Base-by-base conservation (phyloP, 2,113 vertebrate genomes). In the Synodontis membranacea region DNA sequence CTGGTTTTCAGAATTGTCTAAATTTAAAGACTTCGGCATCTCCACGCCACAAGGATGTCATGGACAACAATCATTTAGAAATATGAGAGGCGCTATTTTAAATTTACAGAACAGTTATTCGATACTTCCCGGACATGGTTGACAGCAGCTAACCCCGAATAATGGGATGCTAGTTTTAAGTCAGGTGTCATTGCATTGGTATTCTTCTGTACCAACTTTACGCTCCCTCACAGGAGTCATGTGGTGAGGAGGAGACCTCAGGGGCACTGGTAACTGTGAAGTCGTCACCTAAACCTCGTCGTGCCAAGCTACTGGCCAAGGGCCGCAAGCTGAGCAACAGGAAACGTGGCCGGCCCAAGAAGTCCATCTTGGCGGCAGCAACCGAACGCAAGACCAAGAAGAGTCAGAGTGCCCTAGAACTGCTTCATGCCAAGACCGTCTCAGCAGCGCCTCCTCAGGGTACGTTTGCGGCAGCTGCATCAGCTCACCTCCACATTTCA, bases 301-400 rank as follows among this genome's bases (percentile, higher is more conserved):
- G 97, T 91, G 93, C 96, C 12, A 95, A 96, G 60, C 94, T 99
- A 15, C 94, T 97, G 85, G 94, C 97, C 87, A 99, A 98, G 88
- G 96, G 97, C 75, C 96, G 97, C 88, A 99, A 98, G 90, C 92
- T 99, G 92, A 96, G 96, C 11, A 98, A 96, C 89, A 96, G 96
- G 90, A 99, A 98, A 91, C 96, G 98, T 0, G 98, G 98, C 4
- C 96, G 98, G 5, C 98, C 98, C 91, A 99, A 99, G 95, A 99
- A 99, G 83, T 96, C 97, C 28, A 66, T 96, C 0, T 88, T 93
- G 23, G 83, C 94, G 1, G 89, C 94, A 31, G 84, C 94, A 0
- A 88, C 93, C 0, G 97, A 97, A 91, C 97, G 96, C 86, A 98
- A 97, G 93, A 94, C 94, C 92, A 97, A 96, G 93, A 99, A 98